Base-by-base conservation (phyloP, 2,888 invertebrate genomes). In the Ophion ventricosus region DNA sequence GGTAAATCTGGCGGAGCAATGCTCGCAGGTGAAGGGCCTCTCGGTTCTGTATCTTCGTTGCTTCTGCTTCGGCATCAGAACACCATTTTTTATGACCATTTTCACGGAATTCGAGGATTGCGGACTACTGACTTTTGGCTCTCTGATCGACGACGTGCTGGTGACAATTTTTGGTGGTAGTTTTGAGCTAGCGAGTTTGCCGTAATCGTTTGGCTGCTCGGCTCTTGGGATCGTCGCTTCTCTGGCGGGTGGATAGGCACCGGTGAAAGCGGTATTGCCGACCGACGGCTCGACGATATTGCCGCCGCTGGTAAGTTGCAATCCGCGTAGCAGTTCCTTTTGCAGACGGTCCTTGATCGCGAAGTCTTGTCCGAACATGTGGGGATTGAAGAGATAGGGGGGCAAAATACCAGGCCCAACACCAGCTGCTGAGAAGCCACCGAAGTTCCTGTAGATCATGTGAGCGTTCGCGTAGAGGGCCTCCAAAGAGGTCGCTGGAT, bases 61-160 rank as follows among this genome's bases (percentile, higher is more conserved):
- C 90, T 98, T 98, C 90, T 98, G 98, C 90, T 98, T 98, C 0
- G 98, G 98, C 96, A 98, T 97, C 1, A 98, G 94, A 0, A 98
- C 96, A 0, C 98, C 98, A 90, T 98, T 98, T 92, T 98, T 98
- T 77, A 98, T 97, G 0, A 98, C 97, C 97, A 98, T 97, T 93
- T 97, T 97, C 0, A 97, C 96, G 0, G 96, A 96, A 56, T 87
- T 86, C 0, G 95, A 95, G 69, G 94, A 95, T 23, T 95, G 93
- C 25, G 89, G 77, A 3, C 87, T 88, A 8, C 86, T 88, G 1
- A 89, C 40, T 25, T 90, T 76, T 0, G 56, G n/a, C 11, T 91
- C 0, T 92, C 92, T 5, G 89, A 89, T 17, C 86, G 84, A 14
- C 86, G 84, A 14, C 67, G 67, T 20, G 8, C 77, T 29, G 25